Conservation (phyloP, 2,797 vertebrate genomes). For the Chelmon rostratus region DNA sequence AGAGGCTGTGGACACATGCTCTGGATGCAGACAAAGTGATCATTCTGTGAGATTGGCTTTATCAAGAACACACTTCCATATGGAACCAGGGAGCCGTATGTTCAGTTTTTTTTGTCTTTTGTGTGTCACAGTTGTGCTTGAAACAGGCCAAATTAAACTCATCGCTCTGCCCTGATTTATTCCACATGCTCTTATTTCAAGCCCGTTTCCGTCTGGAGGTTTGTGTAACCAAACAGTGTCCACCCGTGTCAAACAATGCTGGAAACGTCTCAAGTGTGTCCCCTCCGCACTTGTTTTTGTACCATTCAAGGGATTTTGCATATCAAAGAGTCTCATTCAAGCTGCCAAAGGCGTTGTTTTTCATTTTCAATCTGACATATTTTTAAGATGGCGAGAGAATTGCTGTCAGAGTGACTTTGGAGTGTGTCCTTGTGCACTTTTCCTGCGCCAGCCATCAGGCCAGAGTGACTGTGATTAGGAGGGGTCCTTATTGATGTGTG, state of each 20-base stretch:
- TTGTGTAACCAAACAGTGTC: slow-evolving; percentile 50
- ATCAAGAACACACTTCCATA: slow-evolving; percentile 47
- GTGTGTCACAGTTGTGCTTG: slow-evolving; percentile 47
- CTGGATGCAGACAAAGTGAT: slow-evolving; percentile 42
- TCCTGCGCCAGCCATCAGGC: slow-evolving; percentile 43
- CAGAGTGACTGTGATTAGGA: slow-evolving; percentile 50
- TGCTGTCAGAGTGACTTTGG: slow-evolving; percentile 67
- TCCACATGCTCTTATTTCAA: slow-evolving; percentile 65
- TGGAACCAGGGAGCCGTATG: slow-evolving; percentile 26
- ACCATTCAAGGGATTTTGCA: slow-evolving; percentile 49
- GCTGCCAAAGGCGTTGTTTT: slow-evolving; percentile 58
- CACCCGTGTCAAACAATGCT: slow-evolving; percentile 50
- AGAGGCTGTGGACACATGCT: slow-evolving; percentile 13
- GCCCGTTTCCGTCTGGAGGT: slow-evolving; percentile 44
- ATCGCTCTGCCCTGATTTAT: slow-evolving; percentile 62
- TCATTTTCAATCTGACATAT: slow-evolving; percentile 63
- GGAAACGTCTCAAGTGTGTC: slow-evolving; percentile 42
- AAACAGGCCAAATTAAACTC: slow-evolving; percentile 54
- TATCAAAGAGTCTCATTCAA: slow-evolving; percentile 56
- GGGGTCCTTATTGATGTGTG: slow-evolving; percentile 45
- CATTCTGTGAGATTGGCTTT: slow-evolving; percentile 61
- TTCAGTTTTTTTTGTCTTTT: neutral
- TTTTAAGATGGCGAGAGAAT: slow-evolving; percentile 39
- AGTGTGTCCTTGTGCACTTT: slow-evolving; percentile 56
- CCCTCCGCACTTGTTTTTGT: slow-evolving; percentile 51